Evolutionary conservation across 2,888 invertebrate genomes (phyloP), one percentile per base, ranked within the genome.

Genomic region (Tipula helvola): DNA sequence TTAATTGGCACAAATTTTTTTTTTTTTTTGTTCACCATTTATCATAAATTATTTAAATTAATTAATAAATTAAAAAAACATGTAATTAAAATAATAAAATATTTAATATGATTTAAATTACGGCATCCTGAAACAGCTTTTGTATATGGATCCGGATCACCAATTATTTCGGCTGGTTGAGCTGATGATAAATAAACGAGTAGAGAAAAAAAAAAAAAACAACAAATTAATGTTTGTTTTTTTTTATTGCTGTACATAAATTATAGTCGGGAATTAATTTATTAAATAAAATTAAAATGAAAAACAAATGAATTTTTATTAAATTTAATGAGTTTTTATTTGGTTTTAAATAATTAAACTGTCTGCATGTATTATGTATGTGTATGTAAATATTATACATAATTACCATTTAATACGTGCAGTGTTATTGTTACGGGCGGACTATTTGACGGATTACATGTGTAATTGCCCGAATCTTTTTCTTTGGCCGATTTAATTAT

Each of bases 401-500:
- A 92, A 93, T 93, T 91, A 97, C 97, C 97, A 92, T 97, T 97
- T 89, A 97, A 94, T 88, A 97, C 97, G 92, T 97, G 97, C 89
- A 97, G 94, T 90, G 96, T 94, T 88, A 97, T 96, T 90, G 96
- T 97, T 89, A 97, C 96, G 87, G 96, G 95, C 91, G 96, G 96
- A 89, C 97, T 95, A 92, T 98, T 99, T 89, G 97, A 97, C 88
- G 99, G 98, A 90, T 96, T 95, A 93, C 98, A 98, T 88, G 98
- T 98, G 93, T 99, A 99, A 93, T 97, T 97, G 89, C 97, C 91
- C 52, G 91, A 91, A 89, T 91, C 91, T 88, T 89, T 89, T 88
- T 91, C 91, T 86, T 90, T 90, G 87, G 91, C 91, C 87, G 91
- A 90, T 87, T 91, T 91, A 89, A 91, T 91, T 89, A 91, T 90